Evolutionary conservation across 2,888 invertebrate genomes (phyloP), one percentile per base, ranked within the genome.

Genomic region (Temnothorax rugatulus): DNA sequence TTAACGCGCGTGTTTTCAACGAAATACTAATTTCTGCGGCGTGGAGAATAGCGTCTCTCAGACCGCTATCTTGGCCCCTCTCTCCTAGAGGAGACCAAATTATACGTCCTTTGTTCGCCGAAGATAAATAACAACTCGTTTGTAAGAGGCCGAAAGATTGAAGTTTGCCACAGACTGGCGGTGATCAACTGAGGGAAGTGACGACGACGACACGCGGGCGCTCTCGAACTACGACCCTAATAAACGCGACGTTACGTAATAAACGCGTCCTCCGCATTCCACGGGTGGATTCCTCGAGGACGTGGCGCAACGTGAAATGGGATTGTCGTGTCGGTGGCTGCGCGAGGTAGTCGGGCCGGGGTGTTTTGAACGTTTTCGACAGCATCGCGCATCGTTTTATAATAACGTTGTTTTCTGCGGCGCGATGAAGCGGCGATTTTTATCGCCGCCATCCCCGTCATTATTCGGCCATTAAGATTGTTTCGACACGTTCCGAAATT

Each of bases 391-490:
- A 59, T 75, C 34, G 57, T 76, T 76, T 44, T 15, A 44, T 15
- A 29, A 57, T 34, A 68, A 57, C 54, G 44, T 63, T 50, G 38
- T 63, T 50, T 38, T 50, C 75, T 21, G 29, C 41, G 44, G 21
- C 8, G 52, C 57, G 79, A 63, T 21, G 68, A 77, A 66, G 8
- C 52, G 54, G 41, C 41, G 34, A 79, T 50, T 79, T 79, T 79
- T 71, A 71, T 71, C 71, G 57, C 41, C n/a, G n/a, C 15, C 18
- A 21, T 64, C 52, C 21, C n/a, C 76, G 29, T 57, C 79, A 79
- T 79, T 79, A 71, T 79, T 79, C 47, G 47, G 5, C 44, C 79
- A 81, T 81, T 81, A 81, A 71, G 59, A 71, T 71, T 50, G 38
- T 59, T 38, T 25, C 47, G 79, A 57, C 44, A 52, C 18, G 41